Base-by-base conservation (phyloP, 2,888 invertebrate genomes). In the Miltochrista miniata region DNA sequence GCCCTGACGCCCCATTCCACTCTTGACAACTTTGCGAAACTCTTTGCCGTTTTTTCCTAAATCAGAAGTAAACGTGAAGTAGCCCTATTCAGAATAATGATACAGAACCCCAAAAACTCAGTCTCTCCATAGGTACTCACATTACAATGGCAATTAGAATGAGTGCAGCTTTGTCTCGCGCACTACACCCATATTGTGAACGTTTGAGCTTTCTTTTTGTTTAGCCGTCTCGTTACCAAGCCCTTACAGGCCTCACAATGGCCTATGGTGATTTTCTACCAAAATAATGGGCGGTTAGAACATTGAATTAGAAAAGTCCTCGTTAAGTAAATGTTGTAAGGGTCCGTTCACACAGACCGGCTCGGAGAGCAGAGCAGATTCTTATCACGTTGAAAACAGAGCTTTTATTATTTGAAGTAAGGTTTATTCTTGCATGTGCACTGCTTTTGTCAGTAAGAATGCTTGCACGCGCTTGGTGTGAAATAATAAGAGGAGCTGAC, bases 131-230 rank as follows among this genome's bases (percentile, higher is more conserved):
- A 31, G 29, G 30, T 43, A 39, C 65, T 63, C 69, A 71, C 64
- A 45, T 60, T 56, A 59, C 58, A 62, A 62, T 58, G 63, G 76
- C 77, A 81, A 82, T 83, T 83, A 81, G 68, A 72, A 74, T 67
- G 72, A 82, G 79, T 78, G 79, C 74, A 63, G 67, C 66, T 76
- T 83, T 82, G 71, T 72, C 65, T 54, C 51, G 38, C 7, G 15
- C 30, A 15, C 45, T 37, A 47, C 45, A 45, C 60, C 56, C 56
- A 52, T 56, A 63, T 59, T 46, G 55, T 38, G 51, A 48, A 2
- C 42, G 45, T 43, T 55, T 52, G 45, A 51, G 40, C 5, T 40
- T 40, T 30, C 40, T 54, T 59, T 62, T 50, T 59, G 60, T 58
- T 52, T 56, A 45, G 45, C 43, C 37, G 46, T 62, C 61, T 67